Evolutionary conservation across 1,140 invertebrate genomes (phyloP).

Genomic region (Leptinotarsa defecta): DNA sequence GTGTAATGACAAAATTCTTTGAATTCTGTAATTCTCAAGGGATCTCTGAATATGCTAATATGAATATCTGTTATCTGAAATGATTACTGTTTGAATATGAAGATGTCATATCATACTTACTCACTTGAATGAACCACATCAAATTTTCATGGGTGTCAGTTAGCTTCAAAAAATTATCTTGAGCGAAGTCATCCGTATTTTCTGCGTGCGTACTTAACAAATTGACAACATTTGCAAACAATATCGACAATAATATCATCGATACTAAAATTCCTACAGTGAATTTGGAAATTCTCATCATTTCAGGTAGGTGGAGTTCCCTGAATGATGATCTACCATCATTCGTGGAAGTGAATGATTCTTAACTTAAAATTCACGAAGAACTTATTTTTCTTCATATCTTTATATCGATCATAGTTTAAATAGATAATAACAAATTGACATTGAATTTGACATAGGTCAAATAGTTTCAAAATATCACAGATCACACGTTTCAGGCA

Average conservation of each 20-base stretch:
- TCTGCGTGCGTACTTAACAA: slow-evolving; percentile 58
- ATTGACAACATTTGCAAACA: slow-evolving; percentile 63
- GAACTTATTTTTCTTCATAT: background rate
- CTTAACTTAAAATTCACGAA: background rate
- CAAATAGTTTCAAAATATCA: too few relatives aligned
- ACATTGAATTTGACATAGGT: too few relatives aligned
- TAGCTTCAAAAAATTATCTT: slow-evolving; percentile 53
- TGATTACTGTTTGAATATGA: background rate
- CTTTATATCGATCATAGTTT: background rate
- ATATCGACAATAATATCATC: slow-evolving; percentile 61
- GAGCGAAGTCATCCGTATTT: slow-evolving; percentile 30
- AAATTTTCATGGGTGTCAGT: slow-evolving; percentile 63
- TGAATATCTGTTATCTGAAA: slow-evolving; percentile 86
- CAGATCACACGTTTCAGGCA: too few relatives aligned
- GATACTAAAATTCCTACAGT: slow-evolving; percentile 58
- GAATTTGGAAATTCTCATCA: slow-evolving; percentile 60
- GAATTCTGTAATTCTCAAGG: slow-evolving; percentile 74
- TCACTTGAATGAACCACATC: slow-evolving; percentile 80
- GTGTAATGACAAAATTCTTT: slow-evolving; percentile 80
- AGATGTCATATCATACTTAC: slow-evolving; percentile 33
- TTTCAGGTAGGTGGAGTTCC: background rate
- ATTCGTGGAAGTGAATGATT: slow-evolving; percentile 1
- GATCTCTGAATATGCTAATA: slow-evolving; percentile 83
- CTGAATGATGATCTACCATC: slow-evolving; percentile 1
- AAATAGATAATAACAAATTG: background rate